Conservation (phyloP, 2,888 invertebrate genomes). For the Erebia epiphron region DNA sequence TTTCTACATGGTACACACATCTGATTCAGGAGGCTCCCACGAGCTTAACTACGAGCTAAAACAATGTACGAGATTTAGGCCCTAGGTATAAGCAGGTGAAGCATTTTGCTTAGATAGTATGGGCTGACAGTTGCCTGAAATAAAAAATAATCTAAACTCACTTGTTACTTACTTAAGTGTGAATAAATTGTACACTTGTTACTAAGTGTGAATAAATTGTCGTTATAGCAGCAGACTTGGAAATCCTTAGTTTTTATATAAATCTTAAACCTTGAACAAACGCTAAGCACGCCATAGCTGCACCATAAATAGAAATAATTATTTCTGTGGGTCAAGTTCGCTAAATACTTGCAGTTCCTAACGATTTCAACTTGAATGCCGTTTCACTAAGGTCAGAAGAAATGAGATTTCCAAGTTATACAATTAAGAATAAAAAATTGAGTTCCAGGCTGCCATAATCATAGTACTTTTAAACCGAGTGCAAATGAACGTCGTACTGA, state of each 20-base stretch:
- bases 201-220: not conserved
- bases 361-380: not conserved
- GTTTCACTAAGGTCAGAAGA: not conserved
- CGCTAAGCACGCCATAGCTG: not conserved
- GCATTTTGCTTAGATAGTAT: too few relatives aligned
- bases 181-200: not conserved
- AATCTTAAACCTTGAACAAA: not conserved
- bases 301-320: constrained; percentile 17
- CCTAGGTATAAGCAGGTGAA: too few relatives aligned
- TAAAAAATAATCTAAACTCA: too few relatives aligned
- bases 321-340: constrained; percentile 15
- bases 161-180: not conserved
- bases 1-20: too few relatives aligned
- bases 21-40: too few relatives aligned
- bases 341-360: not conserved
- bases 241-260: not conserved
- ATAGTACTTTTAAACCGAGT: not conserved
- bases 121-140: too few relatives aligned
- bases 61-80: too few relatives aligned
- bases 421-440: not conserved
- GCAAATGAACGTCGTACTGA: not conserved
- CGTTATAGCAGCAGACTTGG: not conserved
- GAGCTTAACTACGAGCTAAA: too few relatives aligned
- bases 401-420: not conserved
- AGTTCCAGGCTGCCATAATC: not conserved